A percentile compares a stretch with the other conserved stretches of the same genome.
These are phyloP conservation scores for Lepidochitona cinerea DNA, from an alignment of 2,888 invertebrate genomes.

Conservation along the genomic window DNA sequence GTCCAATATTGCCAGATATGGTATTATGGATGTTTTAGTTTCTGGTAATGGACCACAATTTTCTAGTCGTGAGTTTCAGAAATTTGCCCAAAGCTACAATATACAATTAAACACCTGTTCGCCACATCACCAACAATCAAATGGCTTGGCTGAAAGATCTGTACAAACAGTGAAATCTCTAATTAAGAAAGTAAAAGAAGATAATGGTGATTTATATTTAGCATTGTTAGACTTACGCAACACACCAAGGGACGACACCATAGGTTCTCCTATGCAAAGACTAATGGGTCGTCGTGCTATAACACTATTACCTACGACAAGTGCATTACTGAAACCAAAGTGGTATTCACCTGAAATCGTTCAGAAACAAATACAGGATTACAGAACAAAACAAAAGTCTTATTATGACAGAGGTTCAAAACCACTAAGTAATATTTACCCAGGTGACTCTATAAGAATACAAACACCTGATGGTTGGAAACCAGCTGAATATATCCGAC, in stretches of 20 bases:
- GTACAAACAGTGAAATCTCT: conserved; percentile 16
- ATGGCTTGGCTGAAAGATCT: conserved; percentile 37
- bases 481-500: background rate
- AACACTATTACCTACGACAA: conserved; percentile 23
- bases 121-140: conserved; percentile 32
- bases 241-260: conserved; percentile 20
- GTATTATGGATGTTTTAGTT: conserved; percentile 27
- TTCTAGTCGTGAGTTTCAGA: conserved; percentile 24
- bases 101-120: conserved; percentile 22
- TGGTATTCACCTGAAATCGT: background rate
- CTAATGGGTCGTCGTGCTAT: conserved; percentile 27
- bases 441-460: background rate
- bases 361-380: background rate
- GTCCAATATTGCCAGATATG: conserved; percentile 29
- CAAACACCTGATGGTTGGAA: background rate
- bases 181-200: conserved; percentile 21
- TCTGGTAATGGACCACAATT: conserved; percentile 38
- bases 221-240: conserved; percentile 21
- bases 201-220: conserved; percentile 18
- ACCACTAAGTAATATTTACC: background rate
- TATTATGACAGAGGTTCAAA: background rate
- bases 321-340: background rate
- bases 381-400: background rate
- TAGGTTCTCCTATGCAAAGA: conserved; percentile 29
- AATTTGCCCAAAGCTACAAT: conserved; percentile 10